Evolutionary conservation across 2,888 invertebrate species (phyloP).

Genomic region (Cephus nigrinus): DNA sequence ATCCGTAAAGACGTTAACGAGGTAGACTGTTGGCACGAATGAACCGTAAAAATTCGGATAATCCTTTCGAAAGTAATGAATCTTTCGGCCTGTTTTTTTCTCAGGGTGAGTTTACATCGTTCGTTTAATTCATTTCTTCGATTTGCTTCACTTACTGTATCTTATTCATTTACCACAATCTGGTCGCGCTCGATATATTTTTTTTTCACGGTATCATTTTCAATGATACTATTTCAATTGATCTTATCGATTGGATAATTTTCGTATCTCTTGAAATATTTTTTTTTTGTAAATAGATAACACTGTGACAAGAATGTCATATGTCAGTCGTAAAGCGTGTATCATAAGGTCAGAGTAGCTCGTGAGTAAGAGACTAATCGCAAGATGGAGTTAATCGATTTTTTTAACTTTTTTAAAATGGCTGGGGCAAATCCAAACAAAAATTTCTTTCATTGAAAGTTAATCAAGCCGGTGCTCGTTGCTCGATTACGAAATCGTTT

Average conservation of each 20-base stretch:
- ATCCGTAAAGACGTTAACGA: conserved; percentile 36
- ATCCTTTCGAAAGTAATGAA: conserved; percentile 20
- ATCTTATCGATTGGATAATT: neutral
- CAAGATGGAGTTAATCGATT: neutral
- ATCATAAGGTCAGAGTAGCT: too few relatives aligned
- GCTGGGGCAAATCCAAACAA: neutral
- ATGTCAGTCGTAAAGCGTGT: too few relatives aligned
- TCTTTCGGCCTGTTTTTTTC: neutral
- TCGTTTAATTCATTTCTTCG: neutral
- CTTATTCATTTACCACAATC: neutral
- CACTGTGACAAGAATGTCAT: neutral
- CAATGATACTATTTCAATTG: neutral
- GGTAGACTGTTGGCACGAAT: conserved; percentile 32
- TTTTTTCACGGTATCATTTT: neutral
- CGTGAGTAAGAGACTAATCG: neutral
- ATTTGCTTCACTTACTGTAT: neutral
- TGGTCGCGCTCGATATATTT: neutral
- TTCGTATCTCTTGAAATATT: neutral
- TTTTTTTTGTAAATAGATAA: neutral
- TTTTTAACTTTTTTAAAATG: neutral
- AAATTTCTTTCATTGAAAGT: neutral
- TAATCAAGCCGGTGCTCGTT: neutral
- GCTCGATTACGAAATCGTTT: neutral
- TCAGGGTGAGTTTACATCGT: neutral
- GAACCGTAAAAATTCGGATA: conserved; percentile 34